Percentiles rank a stretch among this genome's conserved stretches.
phyloP scores from a whole-genome alignment of 2,113 vertebrate species.

The Capreolus pygargus region DNA sequence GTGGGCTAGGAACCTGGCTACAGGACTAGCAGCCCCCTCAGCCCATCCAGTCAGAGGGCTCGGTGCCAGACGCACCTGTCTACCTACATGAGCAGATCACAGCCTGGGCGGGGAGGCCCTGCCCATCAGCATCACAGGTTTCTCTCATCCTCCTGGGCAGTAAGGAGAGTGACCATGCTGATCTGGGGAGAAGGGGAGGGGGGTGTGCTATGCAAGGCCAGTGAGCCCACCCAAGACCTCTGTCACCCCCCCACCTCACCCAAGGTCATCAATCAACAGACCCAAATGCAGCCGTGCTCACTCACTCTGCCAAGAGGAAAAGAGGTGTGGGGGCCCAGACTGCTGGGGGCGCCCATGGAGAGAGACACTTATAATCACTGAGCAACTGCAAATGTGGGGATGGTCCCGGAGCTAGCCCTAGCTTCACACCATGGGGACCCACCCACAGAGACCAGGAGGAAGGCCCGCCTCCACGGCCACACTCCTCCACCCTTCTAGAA shows the following conservation, averaged over 20 bases:
- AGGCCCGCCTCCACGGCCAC: not conserved
- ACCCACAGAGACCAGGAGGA: not conserved
- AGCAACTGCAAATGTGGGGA: not conserved
- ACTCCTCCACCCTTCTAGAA: not conserved
- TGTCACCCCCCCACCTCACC: not conserved
- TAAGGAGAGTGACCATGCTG: not conserved
- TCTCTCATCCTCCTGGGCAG: not conserved
- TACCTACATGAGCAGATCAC: conserved; percentile 16
- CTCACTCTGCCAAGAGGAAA: not conserved
- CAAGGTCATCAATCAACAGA: not conserved
- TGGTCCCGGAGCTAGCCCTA: not conserved
- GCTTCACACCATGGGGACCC: not conserved
- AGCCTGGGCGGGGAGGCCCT: not conserved
- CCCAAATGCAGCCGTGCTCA: not conserved
- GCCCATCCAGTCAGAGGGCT: conserved; percentile 10
- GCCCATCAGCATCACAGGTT: not conserved
- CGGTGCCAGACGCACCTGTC: not conserved
- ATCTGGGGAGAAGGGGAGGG: not conserved
- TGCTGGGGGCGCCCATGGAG: not conserved
- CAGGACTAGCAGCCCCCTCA: not conserved
- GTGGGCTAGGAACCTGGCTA: not conserved
- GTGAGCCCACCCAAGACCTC: not conserved
- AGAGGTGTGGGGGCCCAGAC: not conserved
- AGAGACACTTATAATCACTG: not conserved
- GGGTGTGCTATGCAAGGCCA: not conserved